These are phyloP conservation scores for Rhineura floridana DNA, from an alignment of 2,113 vertebrate genomes.

Conservation along the genomic window DNA sequence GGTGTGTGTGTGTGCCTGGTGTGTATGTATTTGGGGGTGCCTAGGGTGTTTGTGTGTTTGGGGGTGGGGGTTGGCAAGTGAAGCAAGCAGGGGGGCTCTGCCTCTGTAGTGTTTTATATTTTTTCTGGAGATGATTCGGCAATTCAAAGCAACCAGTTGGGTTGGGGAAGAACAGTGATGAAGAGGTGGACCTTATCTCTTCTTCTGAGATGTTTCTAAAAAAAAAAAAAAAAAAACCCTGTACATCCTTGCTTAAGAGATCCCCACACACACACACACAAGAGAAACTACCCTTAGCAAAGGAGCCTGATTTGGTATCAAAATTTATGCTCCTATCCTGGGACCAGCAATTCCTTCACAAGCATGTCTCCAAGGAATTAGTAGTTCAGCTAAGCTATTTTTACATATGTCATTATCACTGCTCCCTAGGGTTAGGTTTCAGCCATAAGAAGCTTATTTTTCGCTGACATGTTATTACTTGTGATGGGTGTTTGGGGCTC, in stretches of 20 bases:
- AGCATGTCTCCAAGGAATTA: constrained; percentile 43
- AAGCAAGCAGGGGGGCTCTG: no score
- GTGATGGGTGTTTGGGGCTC: constrained; percentile 51
- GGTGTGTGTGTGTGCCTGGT: no score
- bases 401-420: constrained; percentile 62
- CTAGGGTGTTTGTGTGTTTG: no score
- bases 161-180: background rate
- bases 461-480: constrained; percentile 75
- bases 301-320: constrained; percentile 15
- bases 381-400: constrained; percentile 67
- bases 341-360: constrained; percentile 27
- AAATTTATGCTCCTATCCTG: constrained; percentile 34
- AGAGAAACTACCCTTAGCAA: background rate
- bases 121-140: no score
- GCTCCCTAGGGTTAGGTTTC: constrained; percentile 66
- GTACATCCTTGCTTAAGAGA: background rate
- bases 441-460: constrained; percentile 67
- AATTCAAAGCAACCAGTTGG: background rate
- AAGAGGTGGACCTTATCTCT: background rate
- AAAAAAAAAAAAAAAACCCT: background rate
- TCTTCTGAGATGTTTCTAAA: background rate
- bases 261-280: constrained; percentile 5
- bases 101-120: no score
- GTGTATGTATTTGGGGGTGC: no score
- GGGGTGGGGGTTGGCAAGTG: no score